Conservation (phyloP, 23 tunicate genomes). For the Oikopleura albicans region DNA sequence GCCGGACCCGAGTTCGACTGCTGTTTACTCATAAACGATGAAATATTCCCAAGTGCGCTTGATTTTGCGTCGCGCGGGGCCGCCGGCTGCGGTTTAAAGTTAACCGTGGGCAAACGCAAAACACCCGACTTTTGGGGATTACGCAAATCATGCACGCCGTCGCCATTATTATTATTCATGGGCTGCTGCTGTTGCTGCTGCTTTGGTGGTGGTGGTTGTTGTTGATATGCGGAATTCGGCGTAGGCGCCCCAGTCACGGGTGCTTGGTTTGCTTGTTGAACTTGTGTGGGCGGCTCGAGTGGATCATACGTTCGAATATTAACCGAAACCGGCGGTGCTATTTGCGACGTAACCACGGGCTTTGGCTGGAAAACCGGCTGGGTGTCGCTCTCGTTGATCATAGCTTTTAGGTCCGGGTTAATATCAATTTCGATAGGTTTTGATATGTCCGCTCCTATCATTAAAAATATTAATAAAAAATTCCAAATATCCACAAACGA, state of each 20-base stretch:
- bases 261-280: neutral
- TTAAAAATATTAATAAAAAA: too few species aligned
- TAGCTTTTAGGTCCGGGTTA: neutral
- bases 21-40: constrained; percentile 5
- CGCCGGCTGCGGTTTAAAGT: neutral
- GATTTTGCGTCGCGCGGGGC: neutral
- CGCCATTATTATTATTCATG: too few species aligned
- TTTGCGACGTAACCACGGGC: neutral
- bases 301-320: neutral
- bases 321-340: neutral
- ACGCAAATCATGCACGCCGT: neutral
- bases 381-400: neutral
- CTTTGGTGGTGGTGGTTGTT: neutral
- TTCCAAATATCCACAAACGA: too few species aligned
- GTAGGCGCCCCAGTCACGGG: neutral
- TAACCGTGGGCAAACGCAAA: neutral
- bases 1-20: neutral
- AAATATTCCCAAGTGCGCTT: constrained; percentile 2
- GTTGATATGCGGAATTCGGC: neutral
- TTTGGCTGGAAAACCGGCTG: neutral
- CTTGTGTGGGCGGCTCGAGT: neutral
- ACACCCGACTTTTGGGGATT: neutral
- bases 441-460: neutral
- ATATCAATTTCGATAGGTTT: neutral
- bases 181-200: neutral